Conservation (phyloP, 2,113 vertebrate species). For the Aramus guarauna region DNA sequence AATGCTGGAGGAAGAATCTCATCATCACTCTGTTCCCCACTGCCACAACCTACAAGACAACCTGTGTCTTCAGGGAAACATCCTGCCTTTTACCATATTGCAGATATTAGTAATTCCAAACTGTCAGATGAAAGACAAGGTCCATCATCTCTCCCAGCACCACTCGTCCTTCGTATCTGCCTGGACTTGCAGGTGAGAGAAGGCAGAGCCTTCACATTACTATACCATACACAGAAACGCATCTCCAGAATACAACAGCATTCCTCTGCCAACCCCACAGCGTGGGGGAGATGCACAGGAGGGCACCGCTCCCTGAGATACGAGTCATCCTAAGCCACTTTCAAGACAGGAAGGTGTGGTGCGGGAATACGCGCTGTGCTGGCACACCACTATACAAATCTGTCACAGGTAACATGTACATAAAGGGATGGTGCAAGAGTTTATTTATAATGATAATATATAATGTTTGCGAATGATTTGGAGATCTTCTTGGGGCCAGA, state of each 20-base stretch:
- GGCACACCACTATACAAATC: background rate
- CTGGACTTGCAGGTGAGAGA: background rate
- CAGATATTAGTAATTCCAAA: background rate
- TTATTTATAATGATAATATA: background rate
- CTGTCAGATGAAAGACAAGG: background rate
- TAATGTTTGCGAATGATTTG: background rate
- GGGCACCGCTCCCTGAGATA: background rate
- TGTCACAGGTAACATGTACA: background rate
- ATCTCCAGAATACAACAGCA: background rate
- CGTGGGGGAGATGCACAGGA: fast-evolving
- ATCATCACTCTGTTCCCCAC: background rate
- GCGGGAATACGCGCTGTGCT: background rate
- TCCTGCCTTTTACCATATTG: background rate
- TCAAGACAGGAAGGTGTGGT: background rate
- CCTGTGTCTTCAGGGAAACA: background rate
- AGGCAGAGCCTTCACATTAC: background rate
- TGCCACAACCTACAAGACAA: background rate
- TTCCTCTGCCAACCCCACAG: background rate
- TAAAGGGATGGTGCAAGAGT: background rate
- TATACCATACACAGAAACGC: fast-evolving
- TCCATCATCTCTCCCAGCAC: background rate
- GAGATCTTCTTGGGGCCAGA: background rate
- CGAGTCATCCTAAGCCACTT: background rate
- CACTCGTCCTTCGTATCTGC: background rate
- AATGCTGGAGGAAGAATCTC: background rate